Evolutionary conservation across 2,888 invertebrate species (phyloP).

Genomic region (Synergus laeviventris): DNA sequence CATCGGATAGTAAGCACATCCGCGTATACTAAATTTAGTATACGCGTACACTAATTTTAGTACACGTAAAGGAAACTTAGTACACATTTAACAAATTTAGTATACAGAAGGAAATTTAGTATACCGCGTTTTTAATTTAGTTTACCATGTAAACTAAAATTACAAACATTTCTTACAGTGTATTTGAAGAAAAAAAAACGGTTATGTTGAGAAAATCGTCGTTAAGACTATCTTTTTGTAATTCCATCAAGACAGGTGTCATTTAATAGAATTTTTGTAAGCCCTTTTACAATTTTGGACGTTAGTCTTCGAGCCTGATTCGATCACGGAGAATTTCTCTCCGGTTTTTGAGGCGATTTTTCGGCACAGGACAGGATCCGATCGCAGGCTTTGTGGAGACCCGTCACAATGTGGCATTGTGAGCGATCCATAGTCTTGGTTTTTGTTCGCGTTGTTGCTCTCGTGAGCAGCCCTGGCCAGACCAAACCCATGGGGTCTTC

Average conservation of each 20-base stretch:
- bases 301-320: not conserved
- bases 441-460: constrained; percentile 59
- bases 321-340: not conserved
- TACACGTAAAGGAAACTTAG: no score
- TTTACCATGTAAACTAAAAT: no score
- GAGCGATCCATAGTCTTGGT: constrained; percentile 64
- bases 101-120: no score
- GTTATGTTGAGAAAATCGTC: not conserved
- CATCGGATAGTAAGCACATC: no score
- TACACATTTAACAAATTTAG: no score
- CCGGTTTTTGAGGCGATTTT: constrained; percentile 27
- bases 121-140: no score
- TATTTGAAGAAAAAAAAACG: no score
- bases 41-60: no score
- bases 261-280: not conserved
- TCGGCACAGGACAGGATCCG: constrained; percentile 42
- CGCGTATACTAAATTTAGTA: no score
- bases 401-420: constrained; percentile 71
- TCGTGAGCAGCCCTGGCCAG: constrained; percentile 50
- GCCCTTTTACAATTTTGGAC: not conserved
- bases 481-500: constrained; percentile 48
- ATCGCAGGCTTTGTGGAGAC: constrained; percentile 63
- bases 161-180: no score
- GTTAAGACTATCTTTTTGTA: no score
- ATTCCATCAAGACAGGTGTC: not conserved